Base-by-base conservation (phyloP, 1,140 invertebrate genomes). In the Nebria ingens region DNA sequence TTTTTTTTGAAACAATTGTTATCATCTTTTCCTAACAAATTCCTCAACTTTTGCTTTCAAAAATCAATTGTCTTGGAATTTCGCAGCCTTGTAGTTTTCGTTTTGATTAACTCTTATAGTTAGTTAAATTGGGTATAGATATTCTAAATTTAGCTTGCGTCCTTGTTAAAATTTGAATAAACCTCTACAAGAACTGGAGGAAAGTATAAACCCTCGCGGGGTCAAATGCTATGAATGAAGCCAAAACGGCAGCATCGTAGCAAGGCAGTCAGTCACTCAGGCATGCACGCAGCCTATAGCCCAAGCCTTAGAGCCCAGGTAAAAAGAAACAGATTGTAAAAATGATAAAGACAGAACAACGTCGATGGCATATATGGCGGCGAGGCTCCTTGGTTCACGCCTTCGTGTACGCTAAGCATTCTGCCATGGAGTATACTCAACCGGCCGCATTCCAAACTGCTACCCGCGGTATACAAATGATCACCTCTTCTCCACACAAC, bases 391-490 rank as follows among this genome's bases (percentile, higher is more conserved):
- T 34, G 25, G 49, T 53, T 25, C 15, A 25, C 34, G 42, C 20
- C 53, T 42, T 40, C 45, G 55, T 20, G 22, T 11, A 25, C 22
- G 19, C 45, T 23, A n/a, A n/a, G 50, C 51, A 22, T 56, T 21
- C 50, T 51, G 22, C 34, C 51, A 19, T 50, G 58, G 64, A 64
- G 56, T 66, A 63, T 66, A 66, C 64, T 62, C 58, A 63, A 58
- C 57, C 60, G 64, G 62, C 60, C 62, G 59, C 64, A 66, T 66
- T 66, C 64, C 40, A 45, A 6, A 4, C 17, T 17, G 40, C 40
- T 45, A 45, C 15, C 63, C 62, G 61, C 56, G 58, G 62, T 66
- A 65, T 66, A 66, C 64, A 66, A 66, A 66, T 66, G 64, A 66
- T 65, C 60, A 6, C 25, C 25, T n/a, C 25, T 9, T n/a, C 25